A percentile compares a stretch with the other conserved stretches of the same genome.
Evolutionary conservation across 64 coral and sea anemone genomes (phyloP).

Genomic region (Trachythela sp.): DNA sequence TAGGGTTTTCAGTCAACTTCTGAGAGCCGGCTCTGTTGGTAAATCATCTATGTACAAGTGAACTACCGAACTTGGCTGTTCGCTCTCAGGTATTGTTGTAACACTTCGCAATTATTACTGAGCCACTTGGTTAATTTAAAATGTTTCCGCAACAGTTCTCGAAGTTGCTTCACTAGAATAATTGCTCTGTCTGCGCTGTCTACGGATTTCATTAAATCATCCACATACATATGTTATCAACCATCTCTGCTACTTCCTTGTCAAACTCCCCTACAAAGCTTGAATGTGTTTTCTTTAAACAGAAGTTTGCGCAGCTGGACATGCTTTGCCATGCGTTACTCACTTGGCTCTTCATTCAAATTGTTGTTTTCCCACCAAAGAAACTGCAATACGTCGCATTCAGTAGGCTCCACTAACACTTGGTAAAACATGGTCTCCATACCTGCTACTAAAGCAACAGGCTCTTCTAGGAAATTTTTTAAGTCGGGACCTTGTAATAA

Average conservation of each 20-base stretch:
- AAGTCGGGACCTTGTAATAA: constrained; percentile 44
- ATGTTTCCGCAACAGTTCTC: background rate
- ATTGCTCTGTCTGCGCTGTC: background rate
- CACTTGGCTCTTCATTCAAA: background rate
- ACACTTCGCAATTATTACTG: background rate
- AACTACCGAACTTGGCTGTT: background rate
- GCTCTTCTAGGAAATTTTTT: constrained; percentile 13
- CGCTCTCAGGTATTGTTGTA: background rate
- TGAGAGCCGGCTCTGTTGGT: background rate
- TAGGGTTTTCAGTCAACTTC: background rate
- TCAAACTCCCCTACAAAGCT: background rate
- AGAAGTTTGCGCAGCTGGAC: background rate
- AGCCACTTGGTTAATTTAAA: constrained; percentile 2
- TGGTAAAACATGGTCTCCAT: background rate
- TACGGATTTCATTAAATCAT: background rate
- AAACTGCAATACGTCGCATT: background rate
- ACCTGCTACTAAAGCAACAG: background rate
- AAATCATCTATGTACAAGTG: background rate
- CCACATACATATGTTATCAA: background rate
- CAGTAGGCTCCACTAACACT: background rate
- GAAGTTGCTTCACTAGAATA: background rate
- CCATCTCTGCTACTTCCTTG: background rate
- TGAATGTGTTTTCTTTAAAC: background rate
- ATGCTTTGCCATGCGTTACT: background rate
- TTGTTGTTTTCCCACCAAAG: background rate